Conservation (phyloP, 2,888 invertebrate species). For the Corythucha ciliata region DNA sequence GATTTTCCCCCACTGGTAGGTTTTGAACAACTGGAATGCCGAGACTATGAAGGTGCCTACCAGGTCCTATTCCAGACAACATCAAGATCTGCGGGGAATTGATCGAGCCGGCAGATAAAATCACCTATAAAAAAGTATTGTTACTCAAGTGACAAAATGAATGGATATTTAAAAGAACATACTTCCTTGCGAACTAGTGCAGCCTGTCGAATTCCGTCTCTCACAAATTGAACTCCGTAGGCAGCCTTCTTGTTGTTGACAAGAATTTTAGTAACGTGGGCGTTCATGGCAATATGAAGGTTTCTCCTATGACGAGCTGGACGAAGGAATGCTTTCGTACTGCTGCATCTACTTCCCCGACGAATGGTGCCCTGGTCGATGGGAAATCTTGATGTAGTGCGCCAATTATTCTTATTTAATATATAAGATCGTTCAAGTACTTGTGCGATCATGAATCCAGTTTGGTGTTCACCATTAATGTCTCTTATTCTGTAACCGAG, state of each 20-base stretch:
- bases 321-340: conserved; percentile 76
- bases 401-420: background rate
- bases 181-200: conserved; percentile 67
- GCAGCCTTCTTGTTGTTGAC: conserved; percentile 67
- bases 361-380: conserved; percentile 55
- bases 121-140: conserved; percentile 43
- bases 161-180: too few relatives aligned
- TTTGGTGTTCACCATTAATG: conserved; percentile 69
- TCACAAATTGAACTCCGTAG: conserved; percentile 68
- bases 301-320: conserved; percentile 67
- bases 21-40: conserved; percentile 67
- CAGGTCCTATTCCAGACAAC: conserved; percentile 77
- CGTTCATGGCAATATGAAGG: conserved; percentile 68
- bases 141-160: background rate
- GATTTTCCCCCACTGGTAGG: conserved; percentile 59
- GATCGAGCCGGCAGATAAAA: conserved; percentile 81
- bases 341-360: conserved; percentile 70
- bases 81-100: conserved; percentile 86
- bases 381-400: background rate
- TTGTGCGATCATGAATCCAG: conserved; percentile 73
- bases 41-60: conserved; percentile 55
- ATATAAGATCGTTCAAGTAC: conserved; percentile 28
- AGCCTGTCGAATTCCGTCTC: conserved; percentile 59
- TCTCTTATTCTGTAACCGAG: conserved; percentile 75
- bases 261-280: conserved; percentile 65